Percentiles rank a stretch among this genome's conserved stretches.
Conservation (phyloP, 2,113 vertebrate genomes). For the Muntiacus reevesi region DNA sequence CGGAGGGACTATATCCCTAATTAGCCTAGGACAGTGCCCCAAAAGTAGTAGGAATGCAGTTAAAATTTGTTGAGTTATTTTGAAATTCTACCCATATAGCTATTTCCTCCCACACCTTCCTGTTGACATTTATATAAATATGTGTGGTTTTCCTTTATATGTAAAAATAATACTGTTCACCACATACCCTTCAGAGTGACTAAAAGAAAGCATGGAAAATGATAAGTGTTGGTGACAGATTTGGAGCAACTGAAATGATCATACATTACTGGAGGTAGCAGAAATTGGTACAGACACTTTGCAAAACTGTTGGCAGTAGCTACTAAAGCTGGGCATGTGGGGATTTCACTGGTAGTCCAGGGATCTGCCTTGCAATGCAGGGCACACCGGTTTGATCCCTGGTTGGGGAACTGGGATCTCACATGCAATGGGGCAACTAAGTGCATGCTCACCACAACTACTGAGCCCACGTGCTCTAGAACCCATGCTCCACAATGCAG, state of each 20-base stretch:
- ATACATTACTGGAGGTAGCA: background rate
- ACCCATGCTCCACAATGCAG: background rate
- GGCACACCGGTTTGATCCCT: background rate
- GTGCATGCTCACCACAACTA: background rate
- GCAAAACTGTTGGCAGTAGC: background rate
- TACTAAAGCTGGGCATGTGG: background rate
- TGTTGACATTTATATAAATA: constrained; percentile 7
- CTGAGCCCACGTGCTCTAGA: background rate
- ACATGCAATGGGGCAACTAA: background rate
- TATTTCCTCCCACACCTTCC: background rate
- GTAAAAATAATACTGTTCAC: background rate
- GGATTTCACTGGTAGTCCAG: background rate
- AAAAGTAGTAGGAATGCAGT: background rate
- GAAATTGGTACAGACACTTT: background rate
- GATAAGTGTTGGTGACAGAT: background rate
- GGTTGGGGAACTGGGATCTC: background rate
- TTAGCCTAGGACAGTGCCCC: background rate
- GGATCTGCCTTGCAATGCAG: background rate
- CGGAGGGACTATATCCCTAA: background rate
- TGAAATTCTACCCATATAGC: constrained; percentile 9
- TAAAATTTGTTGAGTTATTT: constrained; percentile 13
- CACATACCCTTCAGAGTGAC: background rate
- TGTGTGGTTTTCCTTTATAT: background rate
- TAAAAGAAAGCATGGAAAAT: background rate
- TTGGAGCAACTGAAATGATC: background rate